Conservation (phyloP, 2,888 invertebrate genomes). For the Drosophila anomelani region DNA sequence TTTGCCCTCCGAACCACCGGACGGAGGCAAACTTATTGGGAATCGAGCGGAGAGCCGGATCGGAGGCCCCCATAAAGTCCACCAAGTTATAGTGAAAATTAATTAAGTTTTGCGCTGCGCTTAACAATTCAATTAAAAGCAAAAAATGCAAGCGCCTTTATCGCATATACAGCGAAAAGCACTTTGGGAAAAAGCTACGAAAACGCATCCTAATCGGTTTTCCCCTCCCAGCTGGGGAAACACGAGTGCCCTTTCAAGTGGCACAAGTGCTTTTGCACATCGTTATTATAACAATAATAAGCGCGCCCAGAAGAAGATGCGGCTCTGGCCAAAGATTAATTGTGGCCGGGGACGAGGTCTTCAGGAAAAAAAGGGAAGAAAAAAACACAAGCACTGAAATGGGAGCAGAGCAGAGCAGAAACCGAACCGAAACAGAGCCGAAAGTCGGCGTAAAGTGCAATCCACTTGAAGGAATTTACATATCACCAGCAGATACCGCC, state of each 20-base stretch:
- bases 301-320: constrained; percentile 50
- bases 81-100: constrained; percentile 76
- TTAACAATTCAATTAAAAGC: constrained; percentile 79
- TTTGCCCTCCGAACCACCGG: constrained; percentile 43
- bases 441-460: constrained; percentile 77
- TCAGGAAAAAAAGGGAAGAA: constrained; percentile 2
- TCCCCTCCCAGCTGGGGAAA: constrained; percentile 1
- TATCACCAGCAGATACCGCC: constrained; percentile 75
- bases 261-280: constrained; percentile 84
- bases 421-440: constrained; percentile 8
- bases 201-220: constrained; percentile 27
- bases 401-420: constrained; percentile 52
- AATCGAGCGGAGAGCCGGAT: constrained; percentile 9
- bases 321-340: constrained; percentile 79
- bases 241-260: constrained; percentile 69
- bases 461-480: constrained; percentile 81
- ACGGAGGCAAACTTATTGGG: constrained; percentile 42
- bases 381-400: constrained; percentile 55
- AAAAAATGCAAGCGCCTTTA: constrained; percentile 60
- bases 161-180: constrained; percentile 75
- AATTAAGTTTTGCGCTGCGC: constrained; percentile 79
- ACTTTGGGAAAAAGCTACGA: constrained; percentile 54
- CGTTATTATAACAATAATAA: constrained; percentile 84
- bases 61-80: constrained; percentile 64
- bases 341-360: constrained; percentile 59